A percentile compares a stretch with the other conserved stretches of the same genome.
These are phyloP conservation scores for Platycercus adscitus DNA, from an alignment of 2,113 vertebrate genomes.

Conservation along the genomic window DNA sequence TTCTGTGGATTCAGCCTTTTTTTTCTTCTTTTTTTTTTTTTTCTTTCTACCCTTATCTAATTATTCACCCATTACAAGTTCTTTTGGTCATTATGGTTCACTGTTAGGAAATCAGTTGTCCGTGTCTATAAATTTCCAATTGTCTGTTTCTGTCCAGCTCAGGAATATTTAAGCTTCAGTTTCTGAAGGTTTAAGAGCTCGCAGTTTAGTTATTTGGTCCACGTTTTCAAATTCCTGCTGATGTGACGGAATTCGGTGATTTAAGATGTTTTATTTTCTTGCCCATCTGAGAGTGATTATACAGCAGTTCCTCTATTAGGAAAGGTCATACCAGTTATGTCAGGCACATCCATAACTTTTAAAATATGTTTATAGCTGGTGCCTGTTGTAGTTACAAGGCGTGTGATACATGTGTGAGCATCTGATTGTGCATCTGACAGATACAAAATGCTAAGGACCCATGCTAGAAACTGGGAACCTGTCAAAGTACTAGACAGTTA, in stretches of 20 bases:
- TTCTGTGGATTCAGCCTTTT: not conserved
- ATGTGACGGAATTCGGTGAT: not conserved
- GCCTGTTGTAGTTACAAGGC: not conserved
- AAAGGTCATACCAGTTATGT: constrained; percentile 29
- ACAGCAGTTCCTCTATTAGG: constrained; percentile 30
- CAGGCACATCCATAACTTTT: constrained; percentile 36
- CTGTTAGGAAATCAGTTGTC: not conserved
- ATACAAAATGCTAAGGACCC: not conserved
- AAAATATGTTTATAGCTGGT: constrained; percentile 26
- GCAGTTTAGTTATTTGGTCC: not conserved
- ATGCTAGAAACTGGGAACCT: not conserved
- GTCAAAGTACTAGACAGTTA: not conserved
- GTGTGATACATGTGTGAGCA: not conserved
- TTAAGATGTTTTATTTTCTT: not conserved
- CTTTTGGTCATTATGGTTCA: not conserved
- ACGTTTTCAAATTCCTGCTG: not conserved
- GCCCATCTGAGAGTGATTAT: constrained; percentile 21
- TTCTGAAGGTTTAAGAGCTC: not conserved
- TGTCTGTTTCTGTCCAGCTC: not conserved
- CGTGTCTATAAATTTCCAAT: not conserved
- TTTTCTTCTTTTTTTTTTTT: not conserved
- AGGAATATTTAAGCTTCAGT: not conserved
- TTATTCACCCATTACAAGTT: not conserved
- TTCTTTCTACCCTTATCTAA: not conserved
- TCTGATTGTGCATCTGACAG: not conserved